Conservation (phyloP, 2,113 vertebrate genomes). For the Thryonomys swinderianus region DNA sequence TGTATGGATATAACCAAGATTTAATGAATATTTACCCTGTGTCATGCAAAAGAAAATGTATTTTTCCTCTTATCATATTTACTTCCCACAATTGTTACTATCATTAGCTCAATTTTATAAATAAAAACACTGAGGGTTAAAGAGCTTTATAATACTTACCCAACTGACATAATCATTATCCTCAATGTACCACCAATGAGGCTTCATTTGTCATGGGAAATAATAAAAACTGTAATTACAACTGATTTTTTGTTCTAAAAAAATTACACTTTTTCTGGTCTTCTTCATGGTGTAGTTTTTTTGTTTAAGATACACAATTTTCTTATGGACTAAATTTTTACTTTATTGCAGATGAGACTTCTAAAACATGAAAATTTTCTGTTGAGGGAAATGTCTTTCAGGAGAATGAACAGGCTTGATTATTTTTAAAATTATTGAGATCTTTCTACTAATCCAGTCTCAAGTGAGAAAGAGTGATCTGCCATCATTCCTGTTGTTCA, state of each 20-base stretch:
- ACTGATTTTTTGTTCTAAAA: neutral
- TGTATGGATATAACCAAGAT: neutral
- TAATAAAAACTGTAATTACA: neutral
- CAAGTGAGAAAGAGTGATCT: neutral
- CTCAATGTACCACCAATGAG: neutral
- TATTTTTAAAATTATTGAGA: neutral
- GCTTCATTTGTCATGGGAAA: neutral
- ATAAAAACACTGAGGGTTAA: neutral
- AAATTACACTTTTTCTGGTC: too few species aligned
- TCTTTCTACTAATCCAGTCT: neutral
- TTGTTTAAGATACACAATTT: neutral
- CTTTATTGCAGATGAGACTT: neutral
- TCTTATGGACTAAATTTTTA: neutral
- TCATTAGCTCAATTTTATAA: slow-evolving; percentile 17
- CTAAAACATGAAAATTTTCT: slow-evolving; percentile 9
- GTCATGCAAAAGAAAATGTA: neutral
- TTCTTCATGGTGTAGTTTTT: too few species aligned
- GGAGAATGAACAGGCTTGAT: neutral
- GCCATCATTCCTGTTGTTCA: neutral
- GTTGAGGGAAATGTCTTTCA: neutral
- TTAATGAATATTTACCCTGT: neutral
- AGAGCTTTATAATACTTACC: slow-evolving; percentile 12
- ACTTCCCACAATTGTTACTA: neutral
- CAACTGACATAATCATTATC: neutral
- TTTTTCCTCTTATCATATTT: neutral